These are phyloP conservation scores for Caenorhabditis afra DNA, from an alignment of 2,888 invertebrate genomes.

Conservation along the genomic window DNA sequence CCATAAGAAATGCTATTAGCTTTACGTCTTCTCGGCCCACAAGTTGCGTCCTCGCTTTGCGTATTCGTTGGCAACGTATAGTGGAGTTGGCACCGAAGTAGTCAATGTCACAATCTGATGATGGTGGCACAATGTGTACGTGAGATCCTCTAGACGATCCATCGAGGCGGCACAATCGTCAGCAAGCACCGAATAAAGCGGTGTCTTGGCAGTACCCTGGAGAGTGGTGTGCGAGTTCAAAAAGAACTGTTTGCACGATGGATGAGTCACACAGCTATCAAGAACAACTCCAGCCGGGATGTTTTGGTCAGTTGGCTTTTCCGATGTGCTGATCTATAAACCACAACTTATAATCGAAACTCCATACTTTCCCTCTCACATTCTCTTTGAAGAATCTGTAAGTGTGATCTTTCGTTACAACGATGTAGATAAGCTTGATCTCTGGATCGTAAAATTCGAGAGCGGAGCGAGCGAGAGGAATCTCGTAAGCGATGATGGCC, in stretches of 20 bases:
- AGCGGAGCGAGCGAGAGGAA: conserved; percentile 64
- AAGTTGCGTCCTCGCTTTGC: conserved; percentile 70
- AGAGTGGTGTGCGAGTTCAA: conserved; percentile 75
- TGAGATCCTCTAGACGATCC: conserved; percentile 70
- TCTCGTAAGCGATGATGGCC: conserved; percentile 66
- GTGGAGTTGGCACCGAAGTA: conserved; percentile 73
- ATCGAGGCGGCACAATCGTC: conserved; percentile 67
- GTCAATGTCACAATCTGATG: conserved; percentile 75
- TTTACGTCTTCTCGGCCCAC: conserved; percentile 18
- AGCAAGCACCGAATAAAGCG: conserved; percentile 74
- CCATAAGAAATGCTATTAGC: background rate
- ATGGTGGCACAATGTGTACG: conserved; percentile 70
- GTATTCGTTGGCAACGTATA: conserved; percentile 73
- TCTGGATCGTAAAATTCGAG: conserved; percentile 36
- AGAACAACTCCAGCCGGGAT: conserved; percentile 73
- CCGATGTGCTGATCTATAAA: background rate
- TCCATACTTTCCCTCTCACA: background rate
- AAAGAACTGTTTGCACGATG: conserved; percentile 73
- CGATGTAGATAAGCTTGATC: conserved; percentile 66
- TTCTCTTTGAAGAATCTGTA: conserved; percentile 60
- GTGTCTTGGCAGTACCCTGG: conserved; percentile 77
- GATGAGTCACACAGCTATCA: conserved; percentile 68
- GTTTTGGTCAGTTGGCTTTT: conserved; percentile 63
- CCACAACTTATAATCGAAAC: too few relatives aligned
- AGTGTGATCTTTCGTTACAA: conserved; percentile 71